Evolutionary conservation across 2,888 invertebrate genomes (phyloP), one percentile per base, ranked within the genome.

Genomic region (Sesia bembeciformis): DNA sequence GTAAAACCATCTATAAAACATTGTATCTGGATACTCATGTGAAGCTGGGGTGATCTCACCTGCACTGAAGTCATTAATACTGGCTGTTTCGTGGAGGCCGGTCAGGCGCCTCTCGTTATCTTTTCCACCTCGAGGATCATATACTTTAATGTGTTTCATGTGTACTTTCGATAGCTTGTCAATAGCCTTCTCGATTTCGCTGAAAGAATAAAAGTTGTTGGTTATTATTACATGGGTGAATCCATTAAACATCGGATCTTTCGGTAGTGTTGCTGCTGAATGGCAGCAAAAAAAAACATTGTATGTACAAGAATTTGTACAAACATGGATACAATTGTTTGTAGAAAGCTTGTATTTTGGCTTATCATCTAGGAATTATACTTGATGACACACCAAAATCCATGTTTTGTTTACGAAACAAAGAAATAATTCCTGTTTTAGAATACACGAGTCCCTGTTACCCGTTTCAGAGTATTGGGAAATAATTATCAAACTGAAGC

Each of bases 71-170:
- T 98, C 97, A 78, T 97, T 95, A 79, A 99, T 98, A 69, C 95
- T 96, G 71, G 98, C 97, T 3, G 99, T 99, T 88, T 99, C 99
- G 80, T 97, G 98, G 66, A 92, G 93, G 57, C 99, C 99, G 54
- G 97, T 99, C 58, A 99, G 91, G 62, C 99, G 94, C 61, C 98
- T 93, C 79, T 96, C 97, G 86, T 99, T 99, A 91, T 99, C 99
- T 80, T 95, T 95, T 58, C 99, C 99, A 71, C 96, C 95, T 62
- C 96, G 94, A 6, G 98, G 98, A 85, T 99, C 99, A 81, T 99
- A 99, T 62, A 97, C 97, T 75, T 95, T 94, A 81, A 99, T 99
- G 82, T 99, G 99, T 62, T 96, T 93, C 68, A 94, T 92, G 81
- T 99, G 99, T 62, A 95, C 94, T 74, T 96, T 95, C 61, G 97